Conservation (phyloP, 2,113 vertebrate genomes). For the Hydrochoerus hydrochaeris region DNA sequence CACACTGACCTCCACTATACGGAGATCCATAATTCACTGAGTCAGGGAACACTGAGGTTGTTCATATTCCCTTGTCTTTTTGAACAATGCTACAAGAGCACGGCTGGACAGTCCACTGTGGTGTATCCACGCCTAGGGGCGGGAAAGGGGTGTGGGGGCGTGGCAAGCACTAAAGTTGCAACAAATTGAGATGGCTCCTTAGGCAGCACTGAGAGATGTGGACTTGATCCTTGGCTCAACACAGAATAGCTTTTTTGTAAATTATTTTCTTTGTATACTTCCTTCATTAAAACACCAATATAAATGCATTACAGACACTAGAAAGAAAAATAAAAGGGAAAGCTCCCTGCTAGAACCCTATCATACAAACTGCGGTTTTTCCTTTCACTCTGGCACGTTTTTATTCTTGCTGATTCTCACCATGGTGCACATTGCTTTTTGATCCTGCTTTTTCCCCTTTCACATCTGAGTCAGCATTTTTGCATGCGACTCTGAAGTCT, state of each 20-base stretch:
- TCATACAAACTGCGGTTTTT: background rate
- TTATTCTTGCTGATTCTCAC: background rate
- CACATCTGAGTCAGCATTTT: background rate
- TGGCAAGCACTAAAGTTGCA: rapidly evolving
- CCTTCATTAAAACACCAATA: conserved; percentile 4
- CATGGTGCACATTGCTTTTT: background rate
- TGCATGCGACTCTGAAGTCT: background rate
- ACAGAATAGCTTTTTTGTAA: background rate
- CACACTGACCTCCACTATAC: background rate
- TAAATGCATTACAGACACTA: background rate
- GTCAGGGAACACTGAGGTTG: background rate
- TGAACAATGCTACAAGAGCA: background rate
- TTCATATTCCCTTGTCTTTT: background rate
- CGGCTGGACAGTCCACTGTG: background rate
- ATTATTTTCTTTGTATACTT: background rate
- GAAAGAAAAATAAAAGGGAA: background rate
- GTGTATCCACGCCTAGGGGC: background rate
- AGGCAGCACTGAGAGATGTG: background rate
- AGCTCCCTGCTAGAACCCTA: background rate
- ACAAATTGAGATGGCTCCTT: background rate
- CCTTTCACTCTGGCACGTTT: background rate
- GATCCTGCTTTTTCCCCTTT: background rate
- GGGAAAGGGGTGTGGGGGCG: background rate
- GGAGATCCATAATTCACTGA: background rate
- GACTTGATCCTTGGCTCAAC: background rate